Evolutionary conservation across 2,888 invertebrate genomes (phyloP).

Genomic region (Cyclophora albipunctata): DNA sequence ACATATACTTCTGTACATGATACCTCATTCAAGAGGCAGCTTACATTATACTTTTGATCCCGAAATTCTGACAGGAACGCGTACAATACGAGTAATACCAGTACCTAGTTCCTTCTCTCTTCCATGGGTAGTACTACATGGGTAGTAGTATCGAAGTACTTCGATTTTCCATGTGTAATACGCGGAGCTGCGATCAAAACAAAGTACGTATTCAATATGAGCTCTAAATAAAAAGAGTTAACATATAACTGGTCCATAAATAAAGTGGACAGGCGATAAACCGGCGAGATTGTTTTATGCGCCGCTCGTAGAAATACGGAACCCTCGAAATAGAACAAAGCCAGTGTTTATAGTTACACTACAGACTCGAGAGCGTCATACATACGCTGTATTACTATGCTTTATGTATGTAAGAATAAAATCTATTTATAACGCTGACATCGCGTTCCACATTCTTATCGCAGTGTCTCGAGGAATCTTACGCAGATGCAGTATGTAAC

Average conservation of each 20-base stretch:
- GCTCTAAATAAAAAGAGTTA: too few relatives aligned
- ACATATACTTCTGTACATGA: too few relatives aligned
- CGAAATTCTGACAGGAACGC: too few relatives aligned
- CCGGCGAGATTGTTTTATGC: constrained; percentile 26
- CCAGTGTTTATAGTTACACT: constrained; percentile 33
- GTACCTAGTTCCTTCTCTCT: too few relatives aligned
- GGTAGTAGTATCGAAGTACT: too few relatives aligned
- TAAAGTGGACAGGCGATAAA: constrained; percentile 25
- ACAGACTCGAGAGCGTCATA: constrained; percentile 42
- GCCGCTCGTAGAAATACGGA: constrained; percentile 27
- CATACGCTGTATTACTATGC: constrained; percentile 47
- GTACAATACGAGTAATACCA: too few relatives aligned
- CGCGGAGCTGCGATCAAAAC: too few relatives aligned
- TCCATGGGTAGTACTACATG: too few relatives aligned
- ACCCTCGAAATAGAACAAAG: constrained; percentile 37
- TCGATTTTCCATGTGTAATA: too few relatives aligned
- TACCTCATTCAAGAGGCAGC: too few relatives aligned
- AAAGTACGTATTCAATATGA: too few relatives aligned
- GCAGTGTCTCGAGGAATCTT: constrained; percentile 44
- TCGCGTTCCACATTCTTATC: constrained; percentile 68
- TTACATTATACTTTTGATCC: too few relatives aligned
- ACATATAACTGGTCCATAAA: constrained; percentile 4
- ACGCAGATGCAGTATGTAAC: constrained; percentile 39
- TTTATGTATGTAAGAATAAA: constrained; percentile 55
- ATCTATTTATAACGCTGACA: constrained; percentile 72